Evolutionary conservation across 2,113 vertebrate genomes (phyloP).

Genomic region (Gymnorhina tibicen): DNA sequence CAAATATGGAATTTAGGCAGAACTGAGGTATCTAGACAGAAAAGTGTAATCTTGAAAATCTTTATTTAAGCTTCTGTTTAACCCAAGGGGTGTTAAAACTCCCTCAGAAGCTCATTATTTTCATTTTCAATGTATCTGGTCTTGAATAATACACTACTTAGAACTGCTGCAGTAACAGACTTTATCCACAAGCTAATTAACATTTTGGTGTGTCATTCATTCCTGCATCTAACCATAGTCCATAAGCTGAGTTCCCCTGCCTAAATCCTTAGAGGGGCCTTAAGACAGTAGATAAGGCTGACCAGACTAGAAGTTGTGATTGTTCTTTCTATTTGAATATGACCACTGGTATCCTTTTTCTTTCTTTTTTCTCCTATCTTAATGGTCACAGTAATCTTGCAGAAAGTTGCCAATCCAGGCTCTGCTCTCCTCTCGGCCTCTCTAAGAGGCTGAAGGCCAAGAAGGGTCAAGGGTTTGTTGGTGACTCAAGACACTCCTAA

Average conservation of each 20-base stretch:
- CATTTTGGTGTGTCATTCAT: not conserved
- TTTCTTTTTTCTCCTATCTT: not conserved
- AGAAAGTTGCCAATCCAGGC: not conserved
- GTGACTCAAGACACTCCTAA: not conserved
- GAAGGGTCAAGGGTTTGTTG: not conserved
- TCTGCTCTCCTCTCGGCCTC: not conserved
- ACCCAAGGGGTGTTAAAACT: not conserved
- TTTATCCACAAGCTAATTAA: not conserved
- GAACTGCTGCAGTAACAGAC: not conserved
- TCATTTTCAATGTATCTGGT: not conserved
- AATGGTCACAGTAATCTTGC: not conserved
- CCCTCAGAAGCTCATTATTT: constrained; percentile 8
- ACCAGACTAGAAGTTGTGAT: not conserved
- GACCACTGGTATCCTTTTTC: not conserved
- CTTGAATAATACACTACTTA: not conserved
- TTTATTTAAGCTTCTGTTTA: not conserved
- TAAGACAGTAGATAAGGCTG: not conserved
- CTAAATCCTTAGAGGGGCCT: not conserved
- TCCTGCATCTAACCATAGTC: not conserved
- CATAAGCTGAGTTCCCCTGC: not conserved
- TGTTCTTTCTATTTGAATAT: not conserved
- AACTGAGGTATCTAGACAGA: not conserved
- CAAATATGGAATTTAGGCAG: not conserved
- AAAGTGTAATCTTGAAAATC: not conserved
- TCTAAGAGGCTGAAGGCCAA: not conserved